A percentile compares a stretch with the other conserved stretches of the same genome.
Evolutionary conservation across 1,140 invertebrate genomes (phyloP).

Genomic region (Zophobas morio): DNA sequence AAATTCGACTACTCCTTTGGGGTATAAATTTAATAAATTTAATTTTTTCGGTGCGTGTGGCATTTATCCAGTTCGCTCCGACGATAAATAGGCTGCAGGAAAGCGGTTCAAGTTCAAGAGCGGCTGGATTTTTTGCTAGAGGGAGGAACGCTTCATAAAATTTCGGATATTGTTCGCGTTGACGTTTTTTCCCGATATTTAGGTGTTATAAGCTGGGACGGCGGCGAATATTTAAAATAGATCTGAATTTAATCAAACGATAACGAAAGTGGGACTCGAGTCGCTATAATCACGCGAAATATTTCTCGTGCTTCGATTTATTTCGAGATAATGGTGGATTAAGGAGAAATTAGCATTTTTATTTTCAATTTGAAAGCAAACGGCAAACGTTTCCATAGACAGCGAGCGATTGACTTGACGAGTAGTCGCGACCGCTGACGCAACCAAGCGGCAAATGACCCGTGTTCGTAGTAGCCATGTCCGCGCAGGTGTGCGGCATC

Average conservation of each 20-base stretch:
- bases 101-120: constrained; percentile 20
- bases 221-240: neutral
- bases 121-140: constrained; percentile 8
- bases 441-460: no score
- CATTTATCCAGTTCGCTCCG: neutral
- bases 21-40: no score
- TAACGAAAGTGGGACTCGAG: neutral
- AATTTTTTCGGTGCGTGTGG: neutral
- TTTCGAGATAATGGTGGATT: neutral
- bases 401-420: no score
- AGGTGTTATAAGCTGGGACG: constrained; percentile 1
- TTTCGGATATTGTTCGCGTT: neutral
- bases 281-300: neutral
- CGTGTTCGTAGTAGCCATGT: no score
- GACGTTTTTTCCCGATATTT: constrained; percentile 7
- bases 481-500: no score
- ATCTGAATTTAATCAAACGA: constrained; percentile 1
- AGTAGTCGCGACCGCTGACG: no score
- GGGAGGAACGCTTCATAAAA: constrained; percentile 9
- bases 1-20: no score
- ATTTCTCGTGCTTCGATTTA: neutral
- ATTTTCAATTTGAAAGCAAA: constrained; percentile 1
- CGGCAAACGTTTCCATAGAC: no score
- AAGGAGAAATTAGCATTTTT: constrained; percentile 10
- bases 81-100: neutral